phyloP scores from a whole-genome alignment of 2,113 vertebrate species.

The Podarcis raffonei region DNA sequence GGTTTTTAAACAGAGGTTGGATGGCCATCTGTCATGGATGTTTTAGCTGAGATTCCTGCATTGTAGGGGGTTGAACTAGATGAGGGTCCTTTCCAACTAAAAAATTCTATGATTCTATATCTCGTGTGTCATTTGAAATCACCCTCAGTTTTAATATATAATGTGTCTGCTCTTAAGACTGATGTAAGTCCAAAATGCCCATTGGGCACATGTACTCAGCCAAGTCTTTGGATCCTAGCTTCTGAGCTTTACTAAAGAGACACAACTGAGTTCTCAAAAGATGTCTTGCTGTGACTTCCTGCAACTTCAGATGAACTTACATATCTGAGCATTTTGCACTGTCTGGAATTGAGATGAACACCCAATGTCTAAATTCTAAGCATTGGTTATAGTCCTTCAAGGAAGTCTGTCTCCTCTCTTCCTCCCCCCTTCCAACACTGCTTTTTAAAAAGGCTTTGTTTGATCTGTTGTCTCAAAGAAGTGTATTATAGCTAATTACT shows the following conservation, averaged over 20 bases:
- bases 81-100: no score
- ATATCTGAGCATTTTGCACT: not conserved
- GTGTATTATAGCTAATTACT: constrained; percentile 70
- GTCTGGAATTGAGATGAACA: constrained; percentile 24
- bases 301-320: fast-evolving
- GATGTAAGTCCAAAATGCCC: not conserved
- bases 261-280: not conserved
- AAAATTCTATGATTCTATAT: not conserved
- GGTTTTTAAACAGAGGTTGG: no score
- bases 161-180: not conserved
- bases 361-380: constrained; percentile 23
- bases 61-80: no score
- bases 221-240: not conserved
- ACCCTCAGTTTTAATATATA: not conserved
- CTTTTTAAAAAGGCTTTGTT: constrained; percentile 57
- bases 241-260: not conserved
- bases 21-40: no score
- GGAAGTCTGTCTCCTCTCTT: constrained; percentile 17
- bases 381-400: constrained; percentile 19
- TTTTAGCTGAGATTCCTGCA: no score
- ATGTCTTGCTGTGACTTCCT: not conserved
- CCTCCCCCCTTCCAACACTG: constrained; percentile 18
- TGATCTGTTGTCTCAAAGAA: constrained; percentile 67
- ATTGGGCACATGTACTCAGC: not conserved
- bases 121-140: not conserved